A percentile compares a stretch with the other conserved stretches of the same genome.
Conservation (phyloP, 2,888 invertebrate species). For the Macaria notata region DNA sequence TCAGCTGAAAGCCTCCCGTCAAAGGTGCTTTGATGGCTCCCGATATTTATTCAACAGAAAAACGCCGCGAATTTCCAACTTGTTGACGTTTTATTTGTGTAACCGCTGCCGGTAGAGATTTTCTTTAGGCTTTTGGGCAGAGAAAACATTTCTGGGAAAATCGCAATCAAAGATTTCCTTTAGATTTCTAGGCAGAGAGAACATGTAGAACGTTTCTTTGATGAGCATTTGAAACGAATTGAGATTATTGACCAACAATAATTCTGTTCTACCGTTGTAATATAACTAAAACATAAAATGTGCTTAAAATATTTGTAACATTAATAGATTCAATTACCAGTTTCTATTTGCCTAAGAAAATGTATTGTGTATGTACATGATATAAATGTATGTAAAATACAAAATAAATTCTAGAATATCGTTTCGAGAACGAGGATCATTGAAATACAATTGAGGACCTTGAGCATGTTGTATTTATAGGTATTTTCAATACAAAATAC, state of each 20-base stretch:
- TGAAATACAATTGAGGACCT: conserved; percentile 24
- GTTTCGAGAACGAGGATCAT: conserved; percentile 10
- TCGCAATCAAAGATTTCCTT: too few species aligned
- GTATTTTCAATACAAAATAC: conserved; percentile 17
- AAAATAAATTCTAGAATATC: conserved; percentile 23
- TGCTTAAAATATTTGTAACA: too few species aligned
- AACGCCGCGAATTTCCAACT: conserved; percentile 35
- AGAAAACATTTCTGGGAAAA: too few species aligned
- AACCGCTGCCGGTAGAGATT: neutral
- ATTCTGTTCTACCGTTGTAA: too few species aligned
- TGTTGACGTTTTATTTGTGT: conserved; percentile 29
- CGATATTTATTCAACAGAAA: conserved; percentile 41
- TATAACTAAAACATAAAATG: too few species aligned
- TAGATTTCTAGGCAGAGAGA: too few species aligned
- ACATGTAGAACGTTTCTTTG: too few species aligned
- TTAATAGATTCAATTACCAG: too few species aligned
- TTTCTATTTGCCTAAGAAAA: too few species aligned
- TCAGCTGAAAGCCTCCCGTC: conserved; percentile 35
- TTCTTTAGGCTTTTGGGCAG: neutral
- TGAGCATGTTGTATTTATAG: conserved; percentile 21
- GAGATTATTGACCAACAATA: too few species aligned
- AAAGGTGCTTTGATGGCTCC: conserved; percentile 34
- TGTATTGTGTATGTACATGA: too few species aligned
- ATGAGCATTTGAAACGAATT: too few species aligned
- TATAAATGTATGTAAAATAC: conserved; percentile 6